phyloP scores from a whole-genome alignment of 2,888 invertebrate genomes.

The Craniophora ligustri region DNA sequence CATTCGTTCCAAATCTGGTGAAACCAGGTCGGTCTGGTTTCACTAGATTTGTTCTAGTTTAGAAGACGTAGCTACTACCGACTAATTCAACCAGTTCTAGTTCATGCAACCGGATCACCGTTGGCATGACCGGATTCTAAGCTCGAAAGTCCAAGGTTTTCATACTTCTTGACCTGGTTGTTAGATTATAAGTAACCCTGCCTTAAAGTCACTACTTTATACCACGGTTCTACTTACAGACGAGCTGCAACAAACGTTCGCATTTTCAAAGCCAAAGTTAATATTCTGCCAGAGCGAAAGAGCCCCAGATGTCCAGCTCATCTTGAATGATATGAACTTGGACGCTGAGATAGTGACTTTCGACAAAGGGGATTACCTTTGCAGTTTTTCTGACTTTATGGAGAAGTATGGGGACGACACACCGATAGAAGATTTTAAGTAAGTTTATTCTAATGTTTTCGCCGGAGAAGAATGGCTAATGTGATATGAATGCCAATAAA shows the following conservation, averaged over 20 bases:
- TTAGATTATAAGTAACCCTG: neutral
- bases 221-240: conserved; percentile 55
- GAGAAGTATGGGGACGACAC: conserved; percentile 60
- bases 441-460: conserved; percentile 18
- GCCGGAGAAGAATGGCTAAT: too few relatives aligned
- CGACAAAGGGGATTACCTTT: conserved; percentile 64
- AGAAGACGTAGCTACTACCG: too few relatives aligned
- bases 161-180: too few relatives aligned
- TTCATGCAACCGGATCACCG: too few relatives aligned
- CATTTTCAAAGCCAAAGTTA: conserved; percentile 65
- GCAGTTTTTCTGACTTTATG: conserved; percentile 65
- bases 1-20: too few relatives aligned
- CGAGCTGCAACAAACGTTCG: conserved; percentile 67
- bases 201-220: too few relatives aligned
- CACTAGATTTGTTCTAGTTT: too few relatives aligned
- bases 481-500: too few relatives aligned
- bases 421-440: conserved; percentile 67
- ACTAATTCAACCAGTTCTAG: too few relatives aligned
- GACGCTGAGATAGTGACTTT: conserved; percentile 70
- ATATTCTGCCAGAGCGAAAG: conserved; percentile 75
- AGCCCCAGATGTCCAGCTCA: conserved; percentile 63
- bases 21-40: too few relatives aligned
- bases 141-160: too few relatives aligned
- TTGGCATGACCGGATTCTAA: too few relatives aligned
- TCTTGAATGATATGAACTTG: conserved; percentile 60